phyloP scores from a whole-genome alignment of 2,888 invertebrate species.

The Melieria crassipennis region DNA sequence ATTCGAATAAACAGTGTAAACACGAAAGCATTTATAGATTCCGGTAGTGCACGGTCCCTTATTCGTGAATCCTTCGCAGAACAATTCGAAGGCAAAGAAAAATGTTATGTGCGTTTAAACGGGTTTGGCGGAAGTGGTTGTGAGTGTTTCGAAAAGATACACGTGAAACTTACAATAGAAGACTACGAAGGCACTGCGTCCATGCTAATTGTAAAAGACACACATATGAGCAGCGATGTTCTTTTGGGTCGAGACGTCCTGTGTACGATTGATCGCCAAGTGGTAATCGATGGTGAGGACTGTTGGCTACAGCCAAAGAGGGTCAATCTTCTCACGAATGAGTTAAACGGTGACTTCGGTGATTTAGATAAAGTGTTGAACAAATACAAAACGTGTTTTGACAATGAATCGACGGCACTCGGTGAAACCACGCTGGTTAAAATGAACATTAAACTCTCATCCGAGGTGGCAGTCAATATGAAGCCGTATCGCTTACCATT shows the following conservation, averaged over 20 bases:
- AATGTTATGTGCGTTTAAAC: too few relatives aligned
- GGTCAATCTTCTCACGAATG: not conserved
- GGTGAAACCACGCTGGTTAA: slow-evolving; percentile 10
- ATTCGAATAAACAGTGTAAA: too few relatives aligned
- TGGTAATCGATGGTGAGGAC: slow-evolving; percentile 9
- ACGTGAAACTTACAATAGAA: slow-evolving; percentile 18
- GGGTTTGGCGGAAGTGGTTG: slow-evolving; percentile 15
- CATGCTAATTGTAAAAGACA: slow-evolving; percentile 12
- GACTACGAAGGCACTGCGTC: not conserved
- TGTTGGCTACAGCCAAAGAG: slow-evolving; percentile 6
- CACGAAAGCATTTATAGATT: too few relatives aligned
- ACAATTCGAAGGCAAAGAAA: too few relatives aligned
- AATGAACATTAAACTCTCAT: slow-evolving; percentile 16
- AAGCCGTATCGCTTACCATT: slow-evolving; percentile 17
- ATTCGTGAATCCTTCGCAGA: too few relatives aligned
- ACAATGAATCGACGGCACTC: not conserved
- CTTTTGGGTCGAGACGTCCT: slow-evolving; percentile 10
- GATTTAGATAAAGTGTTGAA: not conserved
- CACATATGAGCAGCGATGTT: slow-evolving; percentile 6
- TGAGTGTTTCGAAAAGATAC: slow-evolving; percentile 15
- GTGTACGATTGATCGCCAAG: not conserved
- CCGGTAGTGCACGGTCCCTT: too few relatives aligned
- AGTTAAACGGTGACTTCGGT: not conserved
- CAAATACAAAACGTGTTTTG: not conserved
- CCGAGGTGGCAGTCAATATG: slow-evolving; percentile 17